Base-by-base conservation (phyloP, 2,888 invertebrate species). In the Sarcophaga variegata region DNA sequence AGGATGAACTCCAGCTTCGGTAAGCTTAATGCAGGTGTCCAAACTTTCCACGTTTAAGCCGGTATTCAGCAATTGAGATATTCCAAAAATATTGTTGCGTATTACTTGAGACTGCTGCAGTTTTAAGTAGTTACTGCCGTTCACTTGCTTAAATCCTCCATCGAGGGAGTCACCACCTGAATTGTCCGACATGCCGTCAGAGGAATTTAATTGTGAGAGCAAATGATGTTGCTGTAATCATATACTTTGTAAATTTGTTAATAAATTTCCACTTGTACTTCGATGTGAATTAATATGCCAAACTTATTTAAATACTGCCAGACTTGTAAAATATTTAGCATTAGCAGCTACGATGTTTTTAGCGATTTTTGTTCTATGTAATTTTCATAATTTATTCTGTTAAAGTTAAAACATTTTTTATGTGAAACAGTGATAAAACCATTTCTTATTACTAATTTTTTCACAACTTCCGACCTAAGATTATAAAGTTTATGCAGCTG, bases 1-100 rank as follows among this genome's bases (percentile, higher is more conserved):
- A 0, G 97, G 97, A 93, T 96, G 96, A 0, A 96, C 95, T 10
- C 97, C 97, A 90, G 95, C 95, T 88, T 91, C 90, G 90, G 96
- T 96, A 25, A 97, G 93, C 89, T 96, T 94, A 5, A 96, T 95
- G 90, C 96, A 97, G 72, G 96, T 94, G 47, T 95, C 95, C 74
- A 97, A 91, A 0, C 95, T 95, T 90, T 96, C 95, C 10, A 95
- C 93, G 91, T 95, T 96, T 63, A 97, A 93, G 60, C 96, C 96
- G 2, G 96, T 96, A 90, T 96, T 96, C 8, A 97, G 91, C 62
- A 97, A 92, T 86, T 95, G 94, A 0, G 97, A 96, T 87, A 97
- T 95, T 90, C 96, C 91, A 72, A 90, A 90, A 8, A 93, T 89
- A 75, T 90, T 90, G 25, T 90, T 89, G 0, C 91, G 90, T 17